Evolutionary conservation across 2,888 invertebrate genomes (phyloP).

Genomic region (Neoaliturus tenellus): DNA sequence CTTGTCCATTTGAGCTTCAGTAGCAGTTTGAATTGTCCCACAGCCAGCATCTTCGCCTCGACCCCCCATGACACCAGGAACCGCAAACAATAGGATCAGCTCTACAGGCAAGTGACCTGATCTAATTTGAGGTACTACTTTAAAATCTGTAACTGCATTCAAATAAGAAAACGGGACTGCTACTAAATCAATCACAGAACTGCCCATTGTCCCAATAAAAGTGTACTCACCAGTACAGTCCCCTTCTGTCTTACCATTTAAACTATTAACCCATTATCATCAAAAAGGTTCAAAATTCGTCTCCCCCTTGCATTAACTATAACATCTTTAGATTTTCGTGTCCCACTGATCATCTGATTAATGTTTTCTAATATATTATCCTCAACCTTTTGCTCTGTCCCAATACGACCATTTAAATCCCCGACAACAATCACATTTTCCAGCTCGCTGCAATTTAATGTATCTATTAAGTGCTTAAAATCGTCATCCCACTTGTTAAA

Average conservation of each 20-base stretch:
- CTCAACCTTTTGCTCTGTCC: neutral
- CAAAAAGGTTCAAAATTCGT: neutral
- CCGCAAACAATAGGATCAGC: neutral
- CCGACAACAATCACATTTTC: conserved; percentile 15
- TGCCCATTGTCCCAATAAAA: conserved; percentile 45
- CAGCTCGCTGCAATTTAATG: neutral
- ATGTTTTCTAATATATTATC: neutral
- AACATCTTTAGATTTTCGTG: neutral
- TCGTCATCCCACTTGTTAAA: conserved; percentile 11
- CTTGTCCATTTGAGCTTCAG: neutral
- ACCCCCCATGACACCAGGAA: neutral
- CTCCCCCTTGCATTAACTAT: neutral
- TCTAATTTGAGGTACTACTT: neutral
- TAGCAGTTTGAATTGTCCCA: neutral
- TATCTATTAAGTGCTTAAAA: neutral
- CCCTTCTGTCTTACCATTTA: conserved; percentile 56
- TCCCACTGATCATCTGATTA: neutral
- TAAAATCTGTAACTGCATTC: conserved; percentile 13
- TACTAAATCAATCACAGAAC: conserved; percentile 56
- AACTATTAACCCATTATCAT: conserved; percentile 43
- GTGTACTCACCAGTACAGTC: conserved; percentile 57
- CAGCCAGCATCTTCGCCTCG: neutral
- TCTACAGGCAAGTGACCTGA: conserved; percentile 6
- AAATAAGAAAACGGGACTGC: conserved; percentile 14
- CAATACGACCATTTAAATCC: conserved; percentile 32